Conservation (phyloP, 2,797 vertebrate species). For the Sebastiscus tertius region DNA sequence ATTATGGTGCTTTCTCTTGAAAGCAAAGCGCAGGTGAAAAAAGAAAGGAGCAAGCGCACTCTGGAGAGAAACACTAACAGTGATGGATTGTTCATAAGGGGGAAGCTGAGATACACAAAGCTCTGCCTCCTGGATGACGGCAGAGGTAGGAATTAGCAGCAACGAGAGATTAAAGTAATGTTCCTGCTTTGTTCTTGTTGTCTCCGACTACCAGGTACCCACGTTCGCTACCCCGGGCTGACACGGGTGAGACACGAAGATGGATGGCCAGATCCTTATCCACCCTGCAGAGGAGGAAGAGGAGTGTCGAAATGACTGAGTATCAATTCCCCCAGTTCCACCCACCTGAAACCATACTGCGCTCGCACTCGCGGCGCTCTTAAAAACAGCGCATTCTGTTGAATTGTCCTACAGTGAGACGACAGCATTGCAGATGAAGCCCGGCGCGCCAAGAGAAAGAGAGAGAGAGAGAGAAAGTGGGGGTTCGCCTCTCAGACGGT, state of each 20-base stretch:
- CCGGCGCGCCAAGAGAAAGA: slow-evolving; percentile 7
- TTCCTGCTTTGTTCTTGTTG: slow-evolving; percentile 77
- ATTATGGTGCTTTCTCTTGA: slow-evolving; percentile 46
- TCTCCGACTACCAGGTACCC: slow-evolving; percentile 67
- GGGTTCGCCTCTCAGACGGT: slow-evolving; percentile 23
- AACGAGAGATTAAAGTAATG: slow-evolving; percentile 75
- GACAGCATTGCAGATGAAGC: slow-evolving; percentile 73
- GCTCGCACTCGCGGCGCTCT: slow-evolving; percentile 27
- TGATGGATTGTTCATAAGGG: slow-evolving; percentile 79
- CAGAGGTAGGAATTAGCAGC: slow-evolving; percentile 71
- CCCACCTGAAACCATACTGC: slow-evolving; percentile 71
- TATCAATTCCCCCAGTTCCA: slow-evolving; percentile 76
- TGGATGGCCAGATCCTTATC: slow-evolving; percentile 79
- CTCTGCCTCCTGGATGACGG: slow-evolving; percentile 65
- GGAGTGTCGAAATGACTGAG: slow-evolving; percentile 79
- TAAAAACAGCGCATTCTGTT: slow-evolving; percentile 58
- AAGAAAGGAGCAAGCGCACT: slow-evolving; percentile 50
- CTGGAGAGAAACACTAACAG: slow-evolving; percentile 72
- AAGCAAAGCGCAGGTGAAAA: slow-evolving; percentile 55
- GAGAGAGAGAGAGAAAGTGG: slow-evolving; percentile 14
- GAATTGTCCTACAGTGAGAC: slow-evolving; percentile 55
- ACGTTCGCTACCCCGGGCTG: slow-evolving; percentile 57
- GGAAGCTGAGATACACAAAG: slow-evolving; percentile 70
- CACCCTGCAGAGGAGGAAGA: slow-evolving; percentile 72
- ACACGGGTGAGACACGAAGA: slow-evolving; percentile 75